phyloP scores from a whole-genome alignment of 2,888 invertebrate species.

The Pheosia gnoma region DNA sequence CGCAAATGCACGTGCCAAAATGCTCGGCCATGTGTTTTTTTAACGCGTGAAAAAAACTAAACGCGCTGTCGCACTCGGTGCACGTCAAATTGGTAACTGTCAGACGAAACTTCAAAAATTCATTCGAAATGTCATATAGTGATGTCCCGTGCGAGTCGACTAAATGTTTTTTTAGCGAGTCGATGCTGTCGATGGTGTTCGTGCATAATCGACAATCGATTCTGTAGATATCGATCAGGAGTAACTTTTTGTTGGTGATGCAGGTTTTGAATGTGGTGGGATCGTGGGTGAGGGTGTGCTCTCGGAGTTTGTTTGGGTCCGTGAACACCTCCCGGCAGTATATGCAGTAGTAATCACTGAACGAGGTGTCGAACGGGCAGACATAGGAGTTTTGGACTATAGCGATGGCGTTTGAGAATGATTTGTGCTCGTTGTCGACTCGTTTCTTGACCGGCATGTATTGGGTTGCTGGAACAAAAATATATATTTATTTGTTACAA shows the following conservation, averaged over 20 bases:
- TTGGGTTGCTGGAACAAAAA: conserved; percentile 32
- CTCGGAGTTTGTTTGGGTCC: conserved; percentile 60
- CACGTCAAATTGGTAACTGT: conserved; percentile 57
- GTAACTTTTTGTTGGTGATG: conserved; percentile 53
- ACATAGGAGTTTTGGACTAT: conserved; percentile 67
- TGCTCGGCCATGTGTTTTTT: conserved; percentile 75
- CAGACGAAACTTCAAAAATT: conserved; percentile 64
- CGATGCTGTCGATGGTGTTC: conserved; percentile 51
- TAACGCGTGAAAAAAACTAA: conserved; percentile 66
- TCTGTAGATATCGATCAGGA: conserved; percentile 59
- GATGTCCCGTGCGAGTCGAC: conserved; percentile 49
- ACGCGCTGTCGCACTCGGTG: conserved; percentile 55
- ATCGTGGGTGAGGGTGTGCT: conserved; percentile 64
- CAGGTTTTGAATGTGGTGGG: conserved; percentile 54
- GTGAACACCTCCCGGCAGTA: conserved; percentile 68
- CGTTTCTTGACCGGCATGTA: conserved; percentile 26
- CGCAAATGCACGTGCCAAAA: conserved; percentile 72
- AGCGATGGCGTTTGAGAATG: conserved; percentile 52
- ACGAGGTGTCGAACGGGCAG: conserved; percentile 68
- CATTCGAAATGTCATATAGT: conserved; percentile 51
- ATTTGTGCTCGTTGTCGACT: conserved; percentile 54
- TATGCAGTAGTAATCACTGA: conserved; percentile 66
- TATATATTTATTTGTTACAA: not conserved
- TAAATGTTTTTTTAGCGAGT: conserved; percentile 58
- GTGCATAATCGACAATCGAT: conserved; percentile 70